Evolutionary conservation across 1,140 invertebrate genomes (phyloP).

Genomic region (Zaprionus nigranus): DNA sequence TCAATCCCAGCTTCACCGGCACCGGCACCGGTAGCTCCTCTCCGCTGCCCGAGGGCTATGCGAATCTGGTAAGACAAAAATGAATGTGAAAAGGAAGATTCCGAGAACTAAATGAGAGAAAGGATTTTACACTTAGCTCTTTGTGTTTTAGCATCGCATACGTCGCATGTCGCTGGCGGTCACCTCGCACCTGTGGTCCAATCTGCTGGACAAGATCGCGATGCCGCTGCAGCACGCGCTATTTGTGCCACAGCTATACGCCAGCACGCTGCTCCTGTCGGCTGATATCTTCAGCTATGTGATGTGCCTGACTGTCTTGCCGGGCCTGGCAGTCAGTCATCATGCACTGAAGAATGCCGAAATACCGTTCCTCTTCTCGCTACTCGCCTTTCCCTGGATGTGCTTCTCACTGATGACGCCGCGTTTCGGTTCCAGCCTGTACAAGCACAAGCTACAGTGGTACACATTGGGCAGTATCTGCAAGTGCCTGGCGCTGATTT

Average conservation of each 20-base stretch:
- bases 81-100: neutral
- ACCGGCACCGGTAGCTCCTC: slow-evolving; percentile 63
- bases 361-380: slow-evolving; percentile 82
- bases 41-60: slow-evolving; percentile 51
- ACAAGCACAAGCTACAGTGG: slow-evolving; percentile 79
- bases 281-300: slow-evolving; percentile 82
- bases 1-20: slow-evolving; percentile 42
- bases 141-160: slow-evolving; percentile 58
- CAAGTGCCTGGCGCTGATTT: slow-evolving; percentile 76
- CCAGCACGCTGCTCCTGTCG: slow-evolving; percentile 77
- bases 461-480: slow-evolving; percentile 76
- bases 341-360: slow-evolving; percentile 80
- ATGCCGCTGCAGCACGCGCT: slow-evolving; percentile 75
- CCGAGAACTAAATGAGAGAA: neutral
- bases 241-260: slow-evolving; percentile 74
- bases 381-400: slow-evolving; percentile 84
- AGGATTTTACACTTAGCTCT: neutral
- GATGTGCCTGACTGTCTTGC: slow-evolving; percentile 80
- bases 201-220: slow-evolving; percentile 77
- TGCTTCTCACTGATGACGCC: slow-evolving; percentile 83
- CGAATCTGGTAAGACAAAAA: slow-evolving; percentile 65
- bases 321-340: slow-evolving; percentile 73
- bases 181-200: slow-evolving; percentile 72
- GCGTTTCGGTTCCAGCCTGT: slow-evolving; percentile 74
- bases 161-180: slow-evolving; percentile 73